These are phyloP conservation scores for Thamnaconus septentrionalis DNA, from an alignment of 2,113 vertebrate species.

Conservation along the genomic window DNA sequence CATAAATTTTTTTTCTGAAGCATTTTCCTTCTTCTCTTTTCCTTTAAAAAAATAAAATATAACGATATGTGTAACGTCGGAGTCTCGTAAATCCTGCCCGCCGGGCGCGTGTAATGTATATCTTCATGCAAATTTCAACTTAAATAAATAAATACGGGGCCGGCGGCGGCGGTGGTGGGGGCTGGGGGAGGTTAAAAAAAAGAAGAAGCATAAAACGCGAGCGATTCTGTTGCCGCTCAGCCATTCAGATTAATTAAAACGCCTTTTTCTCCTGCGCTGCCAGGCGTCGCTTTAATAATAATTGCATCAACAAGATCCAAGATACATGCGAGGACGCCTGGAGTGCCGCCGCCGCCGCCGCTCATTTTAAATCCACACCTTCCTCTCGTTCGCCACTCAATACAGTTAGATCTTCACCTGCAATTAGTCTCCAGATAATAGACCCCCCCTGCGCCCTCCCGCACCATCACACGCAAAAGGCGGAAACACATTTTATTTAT, in stretches of 20 bases:
- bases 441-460: slow-evolving; percentile 32
- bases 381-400: slow-evolving; percentile 81
- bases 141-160: slow-evolving; percentile 32
- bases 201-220: slow-evolving; percentile 67
- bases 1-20: slow-evolving; percentile 17
- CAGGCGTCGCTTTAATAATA: slow-evolving; percentile 91
- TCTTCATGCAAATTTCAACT: slow-evolving; percentile 79
- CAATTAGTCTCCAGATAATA: slow-evolving; percentile 87
- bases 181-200: not conserved
- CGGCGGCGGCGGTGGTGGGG: too few relatives aligned
- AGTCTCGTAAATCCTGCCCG: slow-evolving; percentile 1
- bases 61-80: too few relatives aligned
- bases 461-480: not conserved
- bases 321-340: slow-evolving; percentile 83
- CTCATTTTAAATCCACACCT: slow-evolving; percentile 88
- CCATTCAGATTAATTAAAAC: slow-evolving; percentile 89
- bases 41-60: not conserved
- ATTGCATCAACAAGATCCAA: slow-evolving; percentile 92
- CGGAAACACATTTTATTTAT: slow-evolving; percentile 4
- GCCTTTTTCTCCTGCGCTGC: slow-evolving; percentile 88
- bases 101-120: slow-evolving; percentile 22
- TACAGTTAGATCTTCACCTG: slow-evolving; percentile 75
- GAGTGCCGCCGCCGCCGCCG: slow-evolving; percentile 81
- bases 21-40: slow-evolving; percentile 9
- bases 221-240: slow-evolving; percentile 83